Evolutionary conservation across 2,113 vertebrate species (phyloP), one percentile per base, ranked within the genome.

Genomic region (Vulpes vulpes): DNA sequence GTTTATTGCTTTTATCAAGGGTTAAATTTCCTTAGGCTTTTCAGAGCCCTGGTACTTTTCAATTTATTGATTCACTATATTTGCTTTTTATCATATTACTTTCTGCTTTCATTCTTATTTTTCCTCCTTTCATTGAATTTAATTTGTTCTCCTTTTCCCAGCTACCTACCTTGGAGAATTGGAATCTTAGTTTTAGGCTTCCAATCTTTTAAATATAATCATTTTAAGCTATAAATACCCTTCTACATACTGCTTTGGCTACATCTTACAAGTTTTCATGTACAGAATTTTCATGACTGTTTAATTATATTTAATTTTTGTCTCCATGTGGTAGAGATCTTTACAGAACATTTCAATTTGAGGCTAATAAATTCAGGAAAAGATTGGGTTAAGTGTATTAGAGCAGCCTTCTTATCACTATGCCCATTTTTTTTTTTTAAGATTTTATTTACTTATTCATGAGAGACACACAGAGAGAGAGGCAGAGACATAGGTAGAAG

Each of bases 381-480:
- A 78, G 55, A 79, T 4, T 71, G 55, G 22, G 11, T 14, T 22
- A 73, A 71, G 60, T 79, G 22, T 51, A n/a, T 11, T 53, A 27
- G 60, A 93, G 11, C 12, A 57, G 57, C 80, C 1, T 19, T 59
- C 11, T n/a, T 19, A 86, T 16, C 3, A 7, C 7, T 67, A 27
- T 60, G 43, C 8, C 25, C 15, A 53, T 6, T 79, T 90, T 81
- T 76, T 81, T 76, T 87, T 96, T 90, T 57, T 85, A 95, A 96
- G 55, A 43, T 43, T 43, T 43, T 43, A 43, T 43, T 43, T 43
- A 43, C 43, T 43, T 43, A 43, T 43, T 43, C 7, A 43, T 43
- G 43, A 43, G 6, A 43, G 43, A 43, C 43, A 43, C 43, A 43
- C 0, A 43, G 4, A 43, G 43, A 43, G 43, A 43, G 43, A 43